Evolutionary conservation across 2,113 vertebrate species (phyloP).

Genomic region (Hypanus sabinus): DNA sequence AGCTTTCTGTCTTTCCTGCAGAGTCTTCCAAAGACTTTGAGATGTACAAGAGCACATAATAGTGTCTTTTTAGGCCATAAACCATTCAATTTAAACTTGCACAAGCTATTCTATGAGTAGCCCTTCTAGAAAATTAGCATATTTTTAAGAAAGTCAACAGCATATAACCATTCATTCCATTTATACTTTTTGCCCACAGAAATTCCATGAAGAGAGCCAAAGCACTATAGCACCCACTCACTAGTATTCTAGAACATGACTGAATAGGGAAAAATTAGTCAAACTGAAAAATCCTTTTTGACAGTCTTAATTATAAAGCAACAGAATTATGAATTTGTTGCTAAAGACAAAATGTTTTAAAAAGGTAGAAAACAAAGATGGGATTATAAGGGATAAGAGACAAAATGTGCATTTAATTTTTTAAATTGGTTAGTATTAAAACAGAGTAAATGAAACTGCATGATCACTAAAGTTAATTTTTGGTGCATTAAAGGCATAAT

Average conservation of each 20-base stretch:
- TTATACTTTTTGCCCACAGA: too few relatives aligned
- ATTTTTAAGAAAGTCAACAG: too few relatives aligned
- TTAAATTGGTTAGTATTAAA: neutral
- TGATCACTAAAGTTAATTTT: neutral
- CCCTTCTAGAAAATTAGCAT: neutral
- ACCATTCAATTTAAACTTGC: neutral
- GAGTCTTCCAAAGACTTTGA: constrained; percentile 41
- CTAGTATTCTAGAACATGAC: neutral
- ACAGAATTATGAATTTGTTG: neutral
- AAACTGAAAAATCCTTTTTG: neutral
- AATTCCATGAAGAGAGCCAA: neutral
- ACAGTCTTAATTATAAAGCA: neutral
- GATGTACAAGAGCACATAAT: constrained; percentile 39
- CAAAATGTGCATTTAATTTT: neutral
- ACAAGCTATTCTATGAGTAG: neutral
- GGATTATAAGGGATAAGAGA: neutral
- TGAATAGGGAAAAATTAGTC: neutral
- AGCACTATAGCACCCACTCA: neutral
- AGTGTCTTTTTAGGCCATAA: neutral
- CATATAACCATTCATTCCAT: too few relatives aligned
- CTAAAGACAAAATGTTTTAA: neutral
- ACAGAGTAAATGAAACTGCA: neutral
- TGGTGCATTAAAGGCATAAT: neutral
- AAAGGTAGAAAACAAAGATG: neutral
- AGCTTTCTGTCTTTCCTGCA: constrained; percentile 41